Base-by-base conservation (phyloP, 2,888 invertebrate species). In the Blastobasis adustella region DNA sequence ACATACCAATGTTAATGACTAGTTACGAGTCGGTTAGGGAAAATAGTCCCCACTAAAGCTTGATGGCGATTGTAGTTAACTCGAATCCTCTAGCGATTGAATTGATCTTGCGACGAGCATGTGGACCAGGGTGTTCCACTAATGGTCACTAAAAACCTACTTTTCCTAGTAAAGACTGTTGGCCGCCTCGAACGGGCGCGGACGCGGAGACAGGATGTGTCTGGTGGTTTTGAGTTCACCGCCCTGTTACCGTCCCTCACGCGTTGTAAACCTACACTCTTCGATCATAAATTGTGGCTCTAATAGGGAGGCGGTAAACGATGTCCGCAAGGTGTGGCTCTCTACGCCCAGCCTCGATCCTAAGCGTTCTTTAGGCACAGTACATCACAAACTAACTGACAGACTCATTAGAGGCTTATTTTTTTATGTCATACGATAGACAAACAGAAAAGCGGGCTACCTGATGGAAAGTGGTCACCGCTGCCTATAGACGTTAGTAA, bases 71-170 rank as follows among this genome's bases (percentile, higher is more conserved):
- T 23, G 23, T 23, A 23, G 1, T 23, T 23, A 23, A 23, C 23
- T 23, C 23, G 23, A 65, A 23, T 23, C 23, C 23, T 23, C 23
- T 23, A 23, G 23, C 23, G 23, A 23, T 23, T 70, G 75, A 71
- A 74, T 76, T 80, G 79, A 84, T 80, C 82, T 73, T 65, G 72
- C 76, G 67, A 58, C 70, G 70, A 71, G 76, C 76, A 76, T 70
- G 69, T 66, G 68, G 68, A 70, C 68, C 69, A 69, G 74, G 73
- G 67, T 73, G 81, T 76, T 76, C 79, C 67, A 76, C 74, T 82
- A 78, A 80, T 79, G 76, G 71, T 75, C 78, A 78, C 81, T 84
- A 72, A 82, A 83, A 85, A 82, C 84, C 78, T 69, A 80, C 81
- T 82, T 85, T 82, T 76, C 85, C 85, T 75, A 79, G 79, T 82